Conservation (phyloP, 2,113 vertebrate species). For the Ia io region DNA sequence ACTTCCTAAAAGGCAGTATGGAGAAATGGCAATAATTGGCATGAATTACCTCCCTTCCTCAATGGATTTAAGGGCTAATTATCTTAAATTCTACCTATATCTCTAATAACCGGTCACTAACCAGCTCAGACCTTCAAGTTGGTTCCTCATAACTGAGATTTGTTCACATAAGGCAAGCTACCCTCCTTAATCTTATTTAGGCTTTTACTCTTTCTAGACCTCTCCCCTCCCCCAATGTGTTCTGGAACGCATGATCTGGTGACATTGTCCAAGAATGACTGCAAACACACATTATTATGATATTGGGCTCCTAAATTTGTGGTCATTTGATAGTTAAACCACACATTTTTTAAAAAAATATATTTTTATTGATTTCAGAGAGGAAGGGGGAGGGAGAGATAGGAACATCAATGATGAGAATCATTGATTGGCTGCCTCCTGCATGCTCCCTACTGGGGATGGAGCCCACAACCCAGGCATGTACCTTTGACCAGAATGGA, state of each 20-base stretch:
- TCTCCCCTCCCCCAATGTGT: not conserved
- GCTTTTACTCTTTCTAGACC: not conserved
- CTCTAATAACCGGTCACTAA: not conserved
- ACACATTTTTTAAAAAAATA: not conserved
- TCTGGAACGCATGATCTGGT: not conserved
- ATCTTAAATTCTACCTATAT: not conserved
- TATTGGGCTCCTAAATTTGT: not conserved
- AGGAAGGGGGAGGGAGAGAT: no score
- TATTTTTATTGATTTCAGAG: no score
- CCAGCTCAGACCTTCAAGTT: not conserved
- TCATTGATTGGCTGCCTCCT: no score
- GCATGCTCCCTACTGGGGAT: no score
- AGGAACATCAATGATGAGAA: no score
- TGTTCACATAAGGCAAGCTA: not conserved
- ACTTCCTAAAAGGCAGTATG: not conserved
- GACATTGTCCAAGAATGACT: not conserved
- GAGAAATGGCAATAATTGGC: not conserved
- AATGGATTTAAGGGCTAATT: not conserved
- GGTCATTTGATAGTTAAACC: not conserved
- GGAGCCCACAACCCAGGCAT: no score
- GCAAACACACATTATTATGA: not conserved
- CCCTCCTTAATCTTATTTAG: not conserved
- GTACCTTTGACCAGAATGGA: no score
- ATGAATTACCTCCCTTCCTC: not conserved
- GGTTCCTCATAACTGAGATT: not conserved